Percentiles rank a stretch among this genome's conserved stretches.
Evolutionary conservation across 1,140 invertebrate genomes (phyloP).

Genomic region (Scaptodrosophila lebanonensis): DNA sequence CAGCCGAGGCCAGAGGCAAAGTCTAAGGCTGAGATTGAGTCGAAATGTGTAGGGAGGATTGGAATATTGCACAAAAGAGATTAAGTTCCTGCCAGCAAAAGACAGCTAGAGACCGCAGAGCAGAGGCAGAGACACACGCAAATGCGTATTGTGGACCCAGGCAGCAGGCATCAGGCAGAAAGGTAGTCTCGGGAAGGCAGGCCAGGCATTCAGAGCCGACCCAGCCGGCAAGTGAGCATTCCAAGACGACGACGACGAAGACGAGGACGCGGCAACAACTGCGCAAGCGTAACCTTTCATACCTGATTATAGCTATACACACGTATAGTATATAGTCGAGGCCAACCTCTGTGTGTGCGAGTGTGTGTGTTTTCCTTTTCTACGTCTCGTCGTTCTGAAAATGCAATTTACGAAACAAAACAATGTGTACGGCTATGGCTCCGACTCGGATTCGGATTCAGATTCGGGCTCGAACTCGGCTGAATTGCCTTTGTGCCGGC

Average conservation of each 20-base stretch:
- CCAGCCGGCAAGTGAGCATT: constrained; percentile 62
- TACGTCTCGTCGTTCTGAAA: constrained; percentile 63
- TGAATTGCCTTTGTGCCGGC: constrained; percentile 50
- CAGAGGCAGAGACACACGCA: constrained; percentile 33
- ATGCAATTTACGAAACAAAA: constrained; percentile 73
- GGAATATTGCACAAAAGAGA: constrained; percentile 71
- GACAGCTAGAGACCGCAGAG: constrained; percentile 4
- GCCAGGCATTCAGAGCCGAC: constrained; percentile 12
- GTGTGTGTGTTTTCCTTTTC: constrained; percentile 7
- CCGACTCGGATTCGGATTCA: constrained; percentile 8
- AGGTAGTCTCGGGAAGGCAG: too few species aligned
- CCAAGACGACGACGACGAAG: constrained; percentile 20
- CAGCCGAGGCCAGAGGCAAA: neutral
- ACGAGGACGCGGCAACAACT: constrained; percentile 30
- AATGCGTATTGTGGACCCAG: constrained; percentile 52
- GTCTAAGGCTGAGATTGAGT: neutral
- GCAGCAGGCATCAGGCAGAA: neutral
- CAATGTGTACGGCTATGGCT: constrained; percentile 34
- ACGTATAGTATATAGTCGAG: constrained; percentile 7
- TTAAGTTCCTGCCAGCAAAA: constrained; percentile 58
- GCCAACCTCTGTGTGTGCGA: constrained; percentile 2
- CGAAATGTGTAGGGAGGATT: constrained; percentile 10
- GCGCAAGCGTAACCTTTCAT: constrained; percentile 71
- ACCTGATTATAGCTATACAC: constrained; percentile 57
- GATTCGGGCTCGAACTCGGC: constrained; percentile 28